Evolutionary conservation across 2,113 vertebrate genomes (phyloP).

Genomic region (Cyphomyrus plagiostoma): DNA sequence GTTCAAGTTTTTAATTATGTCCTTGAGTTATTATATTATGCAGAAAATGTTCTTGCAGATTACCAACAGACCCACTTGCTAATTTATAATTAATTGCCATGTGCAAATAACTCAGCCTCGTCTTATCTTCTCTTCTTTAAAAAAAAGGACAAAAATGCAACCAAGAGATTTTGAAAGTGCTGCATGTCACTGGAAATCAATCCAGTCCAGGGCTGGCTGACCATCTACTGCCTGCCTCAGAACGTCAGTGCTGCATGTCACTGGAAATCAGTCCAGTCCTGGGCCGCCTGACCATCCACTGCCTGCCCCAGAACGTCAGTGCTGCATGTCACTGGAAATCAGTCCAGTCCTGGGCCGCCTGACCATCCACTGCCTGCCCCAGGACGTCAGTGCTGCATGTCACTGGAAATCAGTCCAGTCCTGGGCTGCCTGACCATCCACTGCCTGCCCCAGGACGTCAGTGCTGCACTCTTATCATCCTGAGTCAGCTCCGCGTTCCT

Average conservation of each 20-base stretch:
- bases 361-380: slow-evolving; percentile 74
- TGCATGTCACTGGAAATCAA: neutral
- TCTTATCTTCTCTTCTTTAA: slow-evolving; percentile 55
- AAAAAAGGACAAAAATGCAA: slow-evolving; percentile 37
- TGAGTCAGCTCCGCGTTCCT: neutral
- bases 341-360: slow-evolving; percentile 23
- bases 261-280: neutral
- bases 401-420: neutral
- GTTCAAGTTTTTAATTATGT: slow-evolving; percentile 18
- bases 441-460: slow-evolving; percentile 58
- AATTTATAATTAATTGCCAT: slow-evolving; percentile 61
- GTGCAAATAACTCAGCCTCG: slow-evolving; percentile 56
- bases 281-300: slow-evolving; percentile 65
- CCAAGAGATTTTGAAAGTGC: slow-evolving; percentile 37
- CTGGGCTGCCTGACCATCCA: slow-evolving; percentile 63
- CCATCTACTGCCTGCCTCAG: slow-evolving; percentile 72
- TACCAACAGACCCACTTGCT: slow-evolving; percentile 57
- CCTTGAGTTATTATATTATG: slow-evolving; percentile 52
- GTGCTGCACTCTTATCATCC: neutral
- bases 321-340: neutral
- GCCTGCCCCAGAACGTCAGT: slow-evolving; percentile 57
- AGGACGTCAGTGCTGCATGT: neutral
- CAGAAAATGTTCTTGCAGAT: slow-evolving; percentile 41
- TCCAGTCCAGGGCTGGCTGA: slow-evolving; percentile 34
- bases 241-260: neutral